Evolutionary conservation across 1,140 invertebrate genomes (phyloP), one percentile per base, ranked within the genome.

Genomic region (Pogonomyrmex californicus): DNA sequence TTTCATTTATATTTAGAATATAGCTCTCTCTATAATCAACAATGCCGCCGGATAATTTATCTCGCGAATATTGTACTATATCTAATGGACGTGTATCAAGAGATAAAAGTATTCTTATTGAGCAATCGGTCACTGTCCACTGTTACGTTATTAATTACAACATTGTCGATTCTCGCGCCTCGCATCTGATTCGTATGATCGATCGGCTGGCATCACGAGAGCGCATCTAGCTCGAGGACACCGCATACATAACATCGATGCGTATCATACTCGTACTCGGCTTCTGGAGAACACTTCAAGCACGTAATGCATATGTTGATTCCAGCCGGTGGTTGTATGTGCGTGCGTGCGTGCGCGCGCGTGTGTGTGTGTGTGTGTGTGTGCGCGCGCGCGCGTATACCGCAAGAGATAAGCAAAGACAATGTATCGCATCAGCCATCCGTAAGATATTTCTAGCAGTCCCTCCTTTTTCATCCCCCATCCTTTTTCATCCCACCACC

Each of bases 341-440:
- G 79, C 10, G 47, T 73, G 51, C 23, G 54, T 23, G 17, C 58
- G 9, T 2, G n/a, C 1, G 56, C 5, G 30, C 9, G 30, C 38
- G 30, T n/a, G 51, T n/a, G 33, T 3, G 44, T 36, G 36, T 51
- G 49, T 2, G 5, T 2, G 79, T 23, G 47, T 73, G 51, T 36
- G 54, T 33, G 30, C 38, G 30, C 33, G 51, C n/a, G 33, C 4
- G 44, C 44, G 36, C 77, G 77, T 65, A 62, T 47, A 66, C 65
- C 85, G 54, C 83, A 76, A 77, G 86, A 81, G 85, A 86, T 85
- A 87, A 78, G 82, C 85, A 91, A 76, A 91, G 87, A 91, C 90
- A 90, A 91, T 86, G 86, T 89, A 85, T 89, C 87, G 81, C 85
- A 90, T 92, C 88, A 87, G 79, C 87, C 87, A 68, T 89, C 87